These are phyloP conservation scores for Syngnathoides biaculeatus DNA, from an alignment of 2,113 vertebrate genomes.

Conservation along the genomic window DNA sequence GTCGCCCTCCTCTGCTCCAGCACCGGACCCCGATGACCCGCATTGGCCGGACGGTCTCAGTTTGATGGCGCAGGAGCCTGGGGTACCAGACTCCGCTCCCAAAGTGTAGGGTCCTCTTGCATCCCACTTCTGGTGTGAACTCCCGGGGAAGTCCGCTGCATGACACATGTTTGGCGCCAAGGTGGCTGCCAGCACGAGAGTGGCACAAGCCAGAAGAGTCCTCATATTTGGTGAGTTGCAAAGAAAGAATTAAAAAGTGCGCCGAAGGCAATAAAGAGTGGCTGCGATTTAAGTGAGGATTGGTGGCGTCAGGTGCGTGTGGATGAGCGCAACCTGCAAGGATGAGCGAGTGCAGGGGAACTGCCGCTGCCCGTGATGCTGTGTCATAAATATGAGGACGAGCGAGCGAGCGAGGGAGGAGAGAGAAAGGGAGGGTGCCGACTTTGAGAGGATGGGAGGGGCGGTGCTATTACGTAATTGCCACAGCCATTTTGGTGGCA, in stretches of 20 bases:
- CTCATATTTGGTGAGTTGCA: conserved; percentile 71
- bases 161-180: conserved; percentile 43
- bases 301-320: not conserved
- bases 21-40: conserved; percentile 52
- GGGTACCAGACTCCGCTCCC: conserved; percentile 37
- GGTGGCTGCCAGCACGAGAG: conserved; percentile 64
- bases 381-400: conserved; percentile 76
- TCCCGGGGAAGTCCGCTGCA: conserved; percentile 45
- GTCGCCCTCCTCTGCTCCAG: conserved; percentile 64
- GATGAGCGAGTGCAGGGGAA: conserved; percentile 66
- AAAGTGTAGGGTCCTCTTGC: conserved; percentile 41
- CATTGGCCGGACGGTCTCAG: conserved; percentile 81
- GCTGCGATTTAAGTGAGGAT: conserved; percentile 15
- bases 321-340: conserved; percentile 55
- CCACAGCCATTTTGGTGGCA: conserved; percentile 57
- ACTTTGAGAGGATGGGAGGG: conserved; percentile 79
- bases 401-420: conserved; percentile 46
- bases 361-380: conserved; percentile 67
- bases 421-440: conserved; percentile 68
- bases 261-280: conserved; percentile 15
- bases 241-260: conserved; percentile 18
- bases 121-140: conserved; percentile 63
- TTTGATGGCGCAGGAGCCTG: conserved; percentile 75
- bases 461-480: conserved; percentile 77
- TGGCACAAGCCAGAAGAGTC: conserved; percentile 59